Evolutionary conservation across 1,140 invertebrate genomes (phyloP), one percentile per base, ranked within the genome.

Genomic region (Drosophila grimshawi): DNA sequence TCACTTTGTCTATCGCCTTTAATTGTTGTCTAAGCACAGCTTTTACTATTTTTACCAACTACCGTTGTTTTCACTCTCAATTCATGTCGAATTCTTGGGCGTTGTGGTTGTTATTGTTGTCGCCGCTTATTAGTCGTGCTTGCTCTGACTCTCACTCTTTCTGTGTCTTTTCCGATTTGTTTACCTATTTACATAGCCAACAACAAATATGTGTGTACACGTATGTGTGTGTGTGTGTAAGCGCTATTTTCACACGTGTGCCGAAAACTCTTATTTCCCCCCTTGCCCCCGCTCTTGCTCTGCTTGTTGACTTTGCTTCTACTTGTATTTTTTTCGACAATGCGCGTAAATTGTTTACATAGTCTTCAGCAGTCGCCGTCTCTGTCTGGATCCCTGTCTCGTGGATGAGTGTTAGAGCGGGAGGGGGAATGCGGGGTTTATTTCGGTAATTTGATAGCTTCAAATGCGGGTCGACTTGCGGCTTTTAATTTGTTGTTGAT

Each of bases 121-220:
- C n/a, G 6, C 51, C 37, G 29, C 75, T 80, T 81, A 74, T 66
- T 62, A 79, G 69, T 63, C 52, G 39, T 59, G 51, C 41, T n/a
- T 62, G 8, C 65, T 45, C 45, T 19, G 48, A 30, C 63, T 55
- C 43, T 63, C 30, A 35, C 45, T 57, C 27, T 30, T 30, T 7
- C 43, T n/a, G 64, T 60, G 35, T 69, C 49, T 77, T 35, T 53
- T 45, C 30, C 32, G 60, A 67, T 78, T 82, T 88, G 85, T 77
- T 78, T 77, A 80, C 70, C 83, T 89, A 83, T 86, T 86, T 86
- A 70, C 83, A 74, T 69, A 80, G 80, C 80, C 83, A 76, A 89
- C 77, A 86, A 68, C 80, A 89, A 83, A 83, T 80, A 80, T 69
- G 29, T 53, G 6, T 64, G 49, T 33, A 7, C 19, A 19, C 19